phyloP scores from a whole-genome alignment of 2,797 vertebrate genomes.

The Artibeus jamaicensis region DNA sequence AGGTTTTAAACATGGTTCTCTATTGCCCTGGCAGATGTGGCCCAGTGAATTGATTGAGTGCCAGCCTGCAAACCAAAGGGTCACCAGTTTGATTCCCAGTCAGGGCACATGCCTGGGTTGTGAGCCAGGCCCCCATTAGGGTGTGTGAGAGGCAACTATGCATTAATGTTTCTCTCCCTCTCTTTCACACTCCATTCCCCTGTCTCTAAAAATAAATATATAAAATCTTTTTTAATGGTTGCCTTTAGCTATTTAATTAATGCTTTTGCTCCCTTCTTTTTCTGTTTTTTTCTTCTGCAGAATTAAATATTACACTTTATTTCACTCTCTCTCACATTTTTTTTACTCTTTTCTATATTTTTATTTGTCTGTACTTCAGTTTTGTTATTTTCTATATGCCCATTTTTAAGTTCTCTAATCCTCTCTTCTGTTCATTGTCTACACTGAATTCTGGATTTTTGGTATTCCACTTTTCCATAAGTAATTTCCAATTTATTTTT shows the following conservation, averaged over 20 bases:
- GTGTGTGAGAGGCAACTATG: no score
- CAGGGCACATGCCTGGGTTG: no score
- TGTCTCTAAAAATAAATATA: no score
- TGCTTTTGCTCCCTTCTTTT: not conserved
- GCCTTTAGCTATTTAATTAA: not conserved
- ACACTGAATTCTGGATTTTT: not conserved
- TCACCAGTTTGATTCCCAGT: no score
- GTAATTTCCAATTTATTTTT: not conserved
- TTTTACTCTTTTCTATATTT: conserved; percentile 25
- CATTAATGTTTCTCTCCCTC: no score
- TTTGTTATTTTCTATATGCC: not conserved
- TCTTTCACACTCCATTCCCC: no score
- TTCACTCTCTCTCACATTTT: not conserved
- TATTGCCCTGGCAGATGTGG: not conserved
- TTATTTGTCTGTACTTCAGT: not conserved
- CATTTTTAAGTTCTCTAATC: not conserved
- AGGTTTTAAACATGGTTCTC: not conserved
- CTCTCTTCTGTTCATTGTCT: not conserved
- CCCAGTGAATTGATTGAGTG: no score
- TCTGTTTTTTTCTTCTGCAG: not conserved
- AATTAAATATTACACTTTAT: not conserved
- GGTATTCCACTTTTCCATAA: not conserved
- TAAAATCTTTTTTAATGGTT: not conserved
- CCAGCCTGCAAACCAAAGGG: no score
- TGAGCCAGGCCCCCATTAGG: no score